Percentiles rank a stretch among this genome's conserved stretches.
phyloP scores from a whole-genome alignment of 2,888 invertebrate species.

The Pristionchus maxplancki region DNA sequence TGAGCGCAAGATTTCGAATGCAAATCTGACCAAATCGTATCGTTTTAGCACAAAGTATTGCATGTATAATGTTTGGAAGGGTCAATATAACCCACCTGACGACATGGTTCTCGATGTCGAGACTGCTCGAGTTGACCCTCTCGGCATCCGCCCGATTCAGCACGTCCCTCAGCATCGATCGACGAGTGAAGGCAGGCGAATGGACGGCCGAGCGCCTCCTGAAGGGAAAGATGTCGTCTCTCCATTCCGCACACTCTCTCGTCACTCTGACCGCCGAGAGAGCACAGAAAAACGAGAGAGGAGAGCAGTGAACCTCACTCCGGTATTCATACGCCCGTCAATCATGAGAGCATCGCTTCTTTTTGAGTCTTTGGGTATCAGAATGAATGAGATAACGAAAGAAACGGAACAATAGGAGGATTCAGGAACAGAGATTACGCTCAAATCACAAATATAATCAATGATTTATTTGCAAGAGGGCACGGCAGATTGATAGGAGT shows the following conservation, averaged over 20 bases:
- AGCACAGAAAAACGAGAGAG: not conserved
- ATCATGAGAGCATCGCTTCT: constrained; percentile 10
- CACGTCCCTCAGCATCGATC: not conserved
- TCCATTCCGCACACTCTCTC: no score
- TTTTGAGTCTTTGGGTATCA: no score
- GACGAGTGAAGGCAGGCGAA: not conserved
- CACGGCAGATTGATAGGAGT: not conserved
- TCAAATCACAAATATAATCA: not conserved
- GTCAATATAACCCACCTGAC: no score
- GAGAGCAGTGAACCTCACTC: not conserved
- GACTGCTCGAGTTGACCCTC: constrained; percentile 13
- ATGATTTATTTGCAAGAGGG: not conserved
- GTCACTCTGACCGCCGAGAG: no score
- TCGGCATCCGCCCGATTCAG: not conserved
- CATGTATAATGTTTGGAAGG: no score
- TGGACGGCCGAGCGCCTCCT: not conserved
- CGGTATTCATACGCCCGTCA: not conserved
- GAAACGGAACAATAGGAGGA: no score
- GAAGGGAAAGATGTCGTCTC: not conserved
- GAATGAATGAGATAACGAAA: no score
- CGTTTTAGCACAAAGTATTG: no score
- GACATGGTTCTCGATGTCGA: constrained; percentile 47
- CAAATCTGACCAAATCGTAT: no score
- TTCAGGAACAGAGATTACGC: not conserved
- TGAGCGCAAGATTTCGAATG: no score